phyloP scores from a whole-genome alignment of 2,113 vertebrate genomes.

The Clinocottus analis region DNA sequence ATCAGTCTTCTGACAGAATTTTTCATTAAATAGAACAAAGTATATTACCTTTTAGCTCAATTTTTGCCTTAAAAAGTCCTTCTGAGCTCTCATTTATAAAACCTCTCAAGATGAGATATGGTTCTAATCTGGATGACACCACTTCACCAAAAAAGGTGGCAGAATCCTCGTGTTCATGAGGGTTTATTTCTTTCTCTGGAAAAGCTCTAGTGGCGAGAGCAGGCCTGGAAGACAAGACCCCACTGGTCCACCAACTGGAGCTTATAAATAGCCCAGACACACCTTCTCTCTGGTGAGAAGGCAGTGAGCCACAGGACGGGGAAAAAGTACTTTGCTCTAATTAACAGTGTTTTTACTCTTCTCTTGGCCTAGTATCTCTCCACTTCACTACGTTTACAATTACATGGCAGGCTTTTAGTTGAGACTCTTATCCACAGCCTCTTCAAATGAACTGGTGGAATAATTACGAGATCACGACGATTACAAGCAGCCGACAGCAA shows the following conservation, averaged over 20 bases:
- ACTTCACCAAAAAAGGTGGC: constrained; percentile 3
- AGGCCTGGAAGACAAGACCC: constrained; percentile 46
- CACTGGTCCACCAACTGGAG: constrained; percentile 36
- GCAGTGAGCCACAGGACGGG: constrained; percentile 12
- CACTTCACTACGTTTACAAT: constrained; percentile 39
- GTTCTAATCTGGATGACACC: constrained; percentile 30
- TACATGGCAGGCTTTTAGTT: constrained; percentile 33
- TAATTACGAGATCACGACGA: constrained; percentile 27
- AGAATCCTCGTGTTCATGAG: not conserved
- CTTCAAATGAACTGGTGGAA: constrained; percentile 24
- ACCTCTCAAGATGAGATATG: constrained; percentile 19
- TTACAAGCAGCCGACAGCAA: constrained; percentile 1
- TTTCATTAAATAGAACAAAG: constrained; percentile 1
- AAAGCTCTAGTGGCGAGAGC: not conserved
- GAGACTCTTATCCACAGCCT: constrained; percentile 22
- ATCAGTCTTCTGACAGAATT: constrained; percentile 27
- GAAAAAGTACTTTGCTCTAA: constrained; percentile 58
- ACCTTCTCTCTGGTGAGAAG: constrained; percentile 56
- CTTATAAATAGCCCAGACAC: constrained; percentile 62
- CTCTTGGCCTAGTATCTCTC: constrained; percentile 34
- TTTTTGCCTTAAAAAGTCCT: constrained; percentile 13
- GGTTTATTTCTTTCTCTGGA: constrained; percentile 33
- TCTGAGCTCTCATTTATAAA: constrained; percentile 25
- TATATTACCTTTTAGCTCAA: constrained; percentile 24
- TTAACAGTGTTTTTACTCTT: constrained; percentile 54